Evolutionary conservation across 2,888 invertebrate species (phyloP), one percentile per base, ranked within the genome.

Genomic region (Argyra leucocephala): DNA sequence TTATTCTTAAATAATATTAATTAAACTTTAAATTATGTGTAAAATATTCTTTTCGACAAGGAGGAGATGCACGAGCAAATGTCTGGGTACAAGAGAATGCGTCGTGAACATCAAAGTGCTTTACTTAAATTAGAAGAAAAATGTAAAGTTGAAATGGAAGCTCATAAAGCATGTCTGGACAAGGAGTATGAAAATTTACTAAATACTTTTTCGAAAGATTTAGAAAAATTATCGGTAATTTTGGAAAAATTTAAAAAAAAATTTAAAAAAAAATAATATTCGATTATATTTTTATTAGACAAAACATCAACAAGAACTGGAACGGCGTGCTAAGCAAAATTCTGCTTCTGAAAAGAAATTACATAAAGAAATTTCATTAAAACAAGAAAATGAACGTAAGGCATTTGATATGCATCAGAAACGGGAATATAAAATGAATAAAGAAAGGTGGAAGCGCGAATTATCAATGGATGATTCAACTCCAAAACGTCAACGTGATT

Each of bases 21-120:
- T n/a, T 61, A 61, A 26, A 26, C 5, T n/a, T 26, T 23, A 2
- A 23, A 61, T 12, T 61, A 26, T 21, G 15, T 18, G 6, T n/a
- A 24, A 24, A 15, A 15, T 26, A 26, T 61, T 61, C 31, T 61
- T 61, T 61, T 26, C 31, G 24, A 23, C 57, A 66, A 78, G 78
- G 93, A 97, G 84, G 97, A 97, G 81, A 94, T 97, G 91, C 93
- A 96, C 81, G 98, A 99, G 80, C 98, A 99, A 83, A 97, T 97
- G 94, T 91, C 94, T 64, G 96, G 96, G 23, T 97, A 97, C 82
- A 98, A 99, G 81, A 86, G 98, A 70, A 94, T 99, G 92, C 86
- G 99, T 69, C 87, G 96, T 70, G 95, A 96, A 78, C 99, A 99
- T 81, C 98, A 98, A 81, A 92, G 94, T 71, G 96, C 96, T 71